phyloP scores from a whole-genome alignment of 2,113 vertebrate genomes.

The Muntiacus muntjak region DNA sequence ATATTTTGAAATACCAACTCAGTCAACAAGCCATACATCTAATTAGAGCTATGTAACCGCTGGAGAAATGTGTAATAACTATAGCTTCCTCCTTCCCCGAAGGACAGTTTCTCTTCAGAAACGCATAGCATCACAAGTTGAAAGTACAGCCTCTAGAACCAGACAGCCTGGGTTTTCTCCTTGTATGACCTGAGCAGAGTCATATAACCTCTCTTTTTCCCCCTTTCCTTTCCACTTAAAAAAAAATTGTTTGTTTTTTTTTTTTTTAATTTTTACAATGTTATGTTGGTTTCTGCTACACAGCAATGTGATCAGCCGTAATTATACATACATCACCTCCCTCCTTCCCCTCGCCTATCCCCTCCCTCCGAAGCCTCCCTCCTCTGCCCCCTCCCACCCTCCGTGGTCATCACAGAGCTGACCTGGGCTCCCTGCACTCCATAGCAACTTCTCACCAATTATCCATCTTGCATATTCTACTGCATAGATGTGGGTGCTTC shows the following conservation, averaged over 20 bases:
- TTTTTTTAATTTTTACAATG: neutral
- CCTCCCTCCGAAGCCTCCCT: neutral
- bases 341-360: neutral
- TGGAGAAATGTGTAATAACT: neutral
- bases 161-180: neutral
- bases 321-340: neutral
- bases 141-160: neutral
- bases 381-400: neutral
- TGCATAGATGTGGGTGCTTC: neutral
- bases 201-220: neutral
- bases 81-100: neutral
- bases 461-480: neutral
- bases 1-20: constrained; percentile 1
- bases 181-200: neutral
- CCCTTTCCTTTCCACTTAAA: neutral
- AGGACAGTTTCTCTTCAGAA: neutral
- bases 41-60: neutral
- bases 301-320: neutral
- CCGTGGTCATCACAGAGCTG: neutral
- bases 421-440: neutral
- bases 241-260: neutral
- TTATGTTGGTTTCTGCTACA: neutral
- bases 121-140: neutral
- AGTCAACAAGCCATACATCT: neutral
- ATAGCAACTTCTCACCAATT: neutral